Percentiles rank a stretch among this genome's conserved stretches.
These are phyloP conservation scores for Iguana delicatissima DNA, from an alignment of 2,797 vertebrate species.

Conservation along the genomic window DNA sequence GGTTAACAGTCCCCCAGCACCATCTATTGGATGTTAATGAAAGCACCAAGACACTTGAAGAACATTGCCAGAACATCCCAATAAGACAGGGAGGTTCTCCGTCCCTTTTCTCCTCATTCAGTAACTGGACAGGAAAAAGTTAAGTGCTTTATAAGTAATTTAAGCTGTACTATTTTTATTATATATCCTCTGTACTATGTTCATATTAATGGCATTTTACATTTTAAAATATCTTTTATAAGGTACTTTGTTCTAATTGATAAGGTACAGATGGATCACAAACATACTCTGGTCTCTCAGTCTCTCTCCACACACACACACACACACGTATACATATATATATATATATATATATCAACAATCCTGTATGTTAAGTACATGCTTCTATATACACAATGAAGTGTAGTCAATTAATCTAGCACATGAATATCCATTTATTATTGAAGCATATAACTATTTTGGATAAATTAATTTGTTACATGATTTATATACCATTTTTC, in stretches of 20 bases:
- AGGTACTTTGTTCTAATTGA: background rate
- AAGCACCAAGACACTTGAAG: background rate
- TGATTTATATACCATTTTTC: too few species aligned
- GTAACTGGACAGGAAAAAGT: background rate
- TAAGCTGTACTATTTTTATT: background rate
- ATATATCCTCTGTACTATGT: background rate
- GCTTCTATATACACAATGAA: too few species aligned
- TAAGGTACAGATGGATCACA: background rate
- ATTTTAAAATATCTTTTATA: background rate
- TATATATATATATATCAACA: background rate
- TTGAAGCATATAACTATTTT: too few species aligned
- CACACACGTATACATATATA: too few species aligned
- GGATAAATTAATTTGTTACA: too few species aligned
- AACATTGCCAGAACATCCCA: background rate
- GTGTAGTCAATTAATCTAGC: too few species aligned
- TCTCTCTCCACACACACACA: too few species aligned
- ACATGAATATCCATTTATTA: too few species aligned
- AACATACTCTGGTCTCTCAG: background rate
- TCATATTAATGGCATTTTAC: background rate
- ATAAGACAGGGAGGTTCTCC: background rate
- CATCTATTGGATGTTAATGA: constrained; percentile 25
- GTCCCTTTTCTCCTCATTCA: background rate
- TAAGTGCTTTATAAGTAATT: background rate
- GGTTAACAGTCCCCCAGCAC: background rate
- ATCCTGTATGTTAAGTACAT: too few species aligned